Conservation (phyloP, 2,888 invertebrate species). For the Agrotis puta region DNA sequence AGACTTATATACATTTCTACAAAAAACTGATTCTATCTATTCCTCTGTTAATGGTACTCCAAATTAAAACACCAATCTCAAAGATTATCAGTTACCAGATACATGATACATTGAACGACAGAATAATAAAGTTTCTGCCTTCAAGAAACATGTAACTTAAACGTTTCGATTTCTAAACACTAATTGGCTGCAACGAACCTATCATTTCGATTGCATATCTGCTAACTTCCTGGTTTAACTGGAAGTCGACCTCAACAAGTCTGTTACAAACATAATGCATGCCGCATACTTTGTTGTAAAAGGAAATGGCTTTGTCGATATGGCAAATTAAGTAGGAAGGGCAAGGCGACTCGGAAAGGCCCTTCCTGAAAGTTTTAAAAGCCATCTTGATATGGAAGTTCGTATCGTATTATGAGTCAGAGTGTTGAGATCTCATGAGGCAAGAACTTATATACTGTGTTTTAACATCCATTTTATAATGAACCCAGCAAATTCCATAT, state of each 20-base stretch:
- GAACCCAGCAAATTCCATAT: not conserved
- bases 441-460: not conserved
- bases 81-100: not conserved
- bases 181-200: conserved; percentile 42
- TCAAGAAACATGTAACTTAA: conserved; percentile 28
- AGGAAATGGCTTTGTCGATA: conserved; percentile 18
- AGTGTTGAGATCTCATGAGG: not conserved
- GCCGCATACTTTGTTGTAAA: conserved; percentile 6
- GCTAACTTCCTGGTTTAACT: conserved; percentile 45
- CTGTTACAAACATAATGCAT: conserved; percentile 13
- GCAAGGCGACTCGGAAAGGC: not conserved
- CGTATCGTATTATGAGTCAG: not conserved
- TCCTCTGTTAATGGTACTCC: not conserved
- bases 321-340: not conserved
- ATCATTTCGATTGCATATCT: conserved; percentile 47
- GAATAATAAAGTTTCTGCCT: conserved; percentile 5
- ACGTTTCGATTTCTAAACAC: conserved; percentile 45
- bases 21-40: not conserved
- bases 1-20: not conserved
- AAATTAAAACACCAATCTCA: conserved; percentile 1
- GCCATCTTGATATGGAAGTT: not conserved
- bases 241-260: conserved; percentile 27
- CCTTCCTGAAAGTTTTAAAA: not conserved
- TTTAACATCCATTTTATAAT: not conserved
- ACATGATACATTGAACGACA: not conserved